These are phyloP conservation scores for Gymnocheta viridis DNA, from an alignment of 2,888 invertebrate genomes.

Conservation along the genomic window DNA sequence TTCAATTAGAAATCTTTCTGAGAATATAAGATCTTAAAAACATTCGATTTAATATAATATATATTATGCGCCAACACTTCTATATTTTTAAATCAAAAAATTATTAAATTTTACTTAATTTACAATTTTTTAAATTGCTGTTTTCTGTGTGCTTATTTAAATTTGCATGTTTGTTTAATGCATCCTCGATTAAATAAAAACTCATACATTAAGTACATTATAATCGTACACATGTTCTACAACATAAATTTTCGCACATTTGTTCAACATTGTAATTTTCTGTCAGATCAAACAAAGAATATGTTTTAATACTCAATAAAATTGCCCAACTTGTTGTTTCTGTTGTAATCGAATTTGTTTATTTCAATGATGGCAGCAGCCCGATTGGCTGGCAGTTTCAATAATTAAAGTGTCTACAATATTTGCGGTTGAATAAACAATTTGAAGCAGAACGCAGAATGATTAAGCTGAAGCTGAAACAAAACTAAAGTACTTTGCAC, in stretches of 20 bases:
- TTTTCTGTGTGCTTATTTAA: not conserved
- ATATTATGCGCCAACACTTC: no score
- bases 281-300: constrained; percentile 23
- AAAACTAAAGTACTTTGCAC: not conserved
- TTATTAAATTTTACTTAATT: not conserved
- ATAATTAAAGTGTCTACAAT: constrained; percentile 41
- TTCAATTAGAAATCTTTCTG: no score
- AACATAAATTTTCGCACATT: constrained; percentile 22
- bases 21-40: no score
- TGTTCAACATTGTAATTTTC: constrained; percentile 39
- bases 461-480: not conserved
- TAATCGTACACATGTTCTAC: not conserved
- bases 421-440: constrained; percentile 24
- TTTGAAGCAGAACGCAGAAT: not conserved
- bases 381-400: not conserved
- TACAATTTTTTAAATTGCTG: not conserved
- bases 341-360: constrained; percentile 17
- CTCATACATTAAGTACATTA: not conserved
- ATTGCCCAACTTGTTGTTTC: constrained; percentile 9
- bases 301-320: constrained; percentile 32
- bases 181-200: not conserved
- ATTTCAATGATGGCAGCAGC: not conserved
- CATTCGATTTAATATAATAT: no score
- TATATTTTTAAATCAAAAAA: no score
- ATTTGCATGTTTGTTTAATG: not conserved